Conservation (phyloP, 2,113 vertebrate species). For the Apus apus region DNA sequence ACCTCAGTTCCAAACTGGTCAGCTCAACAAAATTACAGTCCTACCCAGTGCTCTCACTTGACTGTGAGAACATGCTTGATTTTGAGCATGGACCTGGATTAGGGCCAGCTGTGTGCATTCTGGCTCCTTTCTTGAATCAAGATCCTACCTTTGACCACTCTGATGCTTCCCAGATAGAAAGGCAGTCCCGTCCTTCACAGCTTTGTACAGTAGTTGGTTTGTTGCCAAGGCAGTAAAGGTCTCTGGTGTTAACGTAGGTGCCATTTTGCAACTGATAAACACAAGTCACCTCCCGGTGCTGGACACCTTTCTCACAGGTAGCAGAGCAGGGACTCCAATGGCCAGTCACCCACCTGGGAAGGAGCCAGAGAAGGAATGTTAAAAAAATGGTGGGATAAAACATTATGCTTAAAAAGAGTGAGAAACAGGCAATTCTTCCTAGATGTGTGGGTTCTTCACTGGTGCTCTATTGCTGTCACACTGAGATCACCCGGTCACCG, state of each 20-base stretch:
- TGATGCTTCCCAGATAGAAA: constrained; percentile 92
- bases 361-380: not conserved
- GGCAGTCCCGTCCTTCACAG: constrained; percentile 91
- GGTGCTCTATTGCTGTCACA: accelerated
- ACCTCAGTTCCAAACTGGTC: not conserved
- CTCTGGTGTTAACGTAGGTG: constrained; percentile 84
- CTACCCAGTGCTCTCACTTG: not conserved
- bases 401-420: not conserved
- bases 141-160: constrained; percentile 92
- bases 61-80: not conserved
- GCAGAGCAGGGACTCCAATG: constrained; percentile 90
- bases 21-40: not conserved
- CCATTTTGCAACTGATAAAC: constrained; percentile 91
- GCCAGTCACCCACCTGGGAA: constrained; percentile 88
- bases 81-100: not conserved
- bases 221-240: constrained; percentile 84
- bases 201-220: constrained; percentile 83
- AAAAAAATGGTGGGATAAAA: not conserved
- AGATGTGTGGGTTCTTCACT: not conserved
- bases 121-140: not conserved
- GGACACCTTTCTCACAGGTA: constrained; percentile 89
- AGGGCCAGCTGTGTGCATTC: not conserved
- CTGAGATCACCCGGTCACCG: not conserved
- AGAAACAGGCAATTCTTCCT: not conserved
- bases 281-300: constrained; percentile 88